Evolutionary conservation across 2,113 vertebrate genomes (phyloP).

Genomic region (Corythoichthys intestinalis): DNA sequence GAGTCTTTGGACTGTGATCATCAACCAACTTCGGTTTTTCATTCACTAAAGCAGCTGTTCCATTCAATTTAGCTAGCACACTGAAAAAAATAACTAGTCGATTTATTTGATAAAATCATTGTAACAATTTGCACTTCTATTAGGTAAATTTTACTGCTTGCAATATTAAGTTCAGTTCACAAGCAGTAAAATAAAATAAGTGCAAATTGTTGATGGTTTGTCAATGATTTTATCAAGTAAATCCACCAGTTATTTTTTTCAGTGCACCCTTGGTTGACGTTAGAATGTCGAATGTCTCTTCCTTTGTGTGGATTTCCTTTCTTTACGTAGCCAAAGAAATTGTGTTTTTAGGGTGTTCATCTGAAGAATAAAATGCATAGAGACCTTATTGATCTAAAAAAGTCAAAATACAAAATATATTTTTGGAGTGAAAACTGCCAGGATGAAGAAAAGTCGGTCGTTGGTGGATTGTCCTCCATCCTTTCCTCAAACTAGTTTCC

Average conservation of each 20-base stretch:
- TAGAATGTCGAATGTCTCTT: background rate
- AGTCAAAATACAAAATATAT: background rate
- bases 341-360: background rate
- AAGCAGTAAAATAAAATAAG: too few relatives aligned
- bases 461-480: slow-evolving; percentile 37
- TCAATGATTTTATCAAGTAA: too few relatives aligned
- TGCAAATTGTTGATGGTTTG: too few relatives aligned
- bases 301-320: background rate
- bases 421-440: background rate
- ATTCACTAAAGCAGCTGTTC: slow-evolving; percentile 34
- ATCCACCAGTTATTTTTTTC: too few relatives aligned
- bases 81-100: too few relatives aligned
- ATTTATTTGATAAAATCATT: too few relatives aligned
- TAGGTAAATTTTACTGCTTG: too few relatives aligned
- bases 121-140: too few relatives aligned
- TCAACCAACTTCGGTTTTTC: slow-evolving; percentile 24
- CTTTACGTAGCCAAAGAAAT: background rate
- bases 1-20: slow-evolving; percentile 31
- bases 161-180: too few relatives aligned
- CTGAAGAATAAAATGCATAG: background rate
- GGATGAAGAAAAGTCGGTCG: slow-evolving; percentile 2
- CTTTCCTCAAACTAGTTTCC: slow-evolving; percentile 63
- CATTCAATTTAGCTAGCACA: slow-evolving; percentile 2
- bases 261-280: slow-evolving; percentile 8
- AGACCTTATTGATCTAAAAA: background rate